Conservation (phyloP, 2,797 vertebrate species). For the Poeciliopsis turneri region DNA sequence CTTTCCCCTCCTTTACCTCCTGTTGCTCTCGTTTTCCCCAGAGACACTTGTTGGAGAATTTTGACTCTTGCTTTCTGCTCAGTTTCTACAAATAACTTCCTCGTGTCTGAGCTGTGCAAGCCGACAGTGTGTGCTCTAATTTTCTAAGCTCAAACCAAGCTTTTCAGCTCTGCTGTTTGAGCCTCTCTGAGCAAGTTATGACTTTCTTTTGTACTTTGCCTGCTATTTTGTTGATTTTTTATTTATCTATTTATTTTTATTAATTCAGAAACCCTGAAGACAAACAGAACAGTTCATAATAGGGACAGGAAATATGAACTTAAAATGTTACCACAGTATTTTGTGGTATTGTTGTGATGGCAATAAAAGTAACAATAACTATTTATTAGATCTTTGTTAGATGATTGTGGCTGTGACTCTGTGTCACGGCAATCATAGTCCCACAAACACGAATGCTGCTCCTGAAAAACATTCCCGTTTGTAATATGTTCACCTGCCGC, state of each 20-base stretch:
- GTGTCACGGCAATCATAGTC: too few species aligned
- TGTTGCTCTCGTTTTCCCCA: conserved; percentile 1
- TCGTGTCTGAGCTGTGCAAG: conserved; percentile 16
- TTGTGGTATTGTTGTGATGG: neutral
- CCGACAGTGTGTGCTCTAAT: conserved; percentile 1
- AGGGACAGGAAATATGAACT: too few species aligned
- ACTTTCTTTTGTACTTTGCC: neutral
- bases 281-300: too few species aligned
- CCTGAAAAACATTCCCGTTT: too few species aligned
- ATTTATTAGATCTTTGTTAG: too few species aligned
- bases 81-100: conserved; percentile 34
- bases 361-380: too few species aligned
- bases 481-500: too few species aligned
- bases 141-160: neutral
- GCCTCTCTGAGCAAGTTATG: neutral
- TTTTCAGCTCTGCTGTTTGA: neutral
- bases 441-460: too few species aligned
- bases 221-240: neutral
- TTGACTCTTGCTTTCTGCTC: neutral
- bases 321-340: neutral
- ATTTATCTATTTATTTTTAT: too few species aligned
- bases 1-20: conserved; percentile 25
- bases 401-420: too few species aligned
- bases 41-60: conserved; percentile 2
- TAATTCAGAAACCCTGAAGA: too few species aligned